Evolutionary conservation across 2,797 vertebrate genomes (phyloP).

Genomic region (Mionectes olivaceus): DNA sequence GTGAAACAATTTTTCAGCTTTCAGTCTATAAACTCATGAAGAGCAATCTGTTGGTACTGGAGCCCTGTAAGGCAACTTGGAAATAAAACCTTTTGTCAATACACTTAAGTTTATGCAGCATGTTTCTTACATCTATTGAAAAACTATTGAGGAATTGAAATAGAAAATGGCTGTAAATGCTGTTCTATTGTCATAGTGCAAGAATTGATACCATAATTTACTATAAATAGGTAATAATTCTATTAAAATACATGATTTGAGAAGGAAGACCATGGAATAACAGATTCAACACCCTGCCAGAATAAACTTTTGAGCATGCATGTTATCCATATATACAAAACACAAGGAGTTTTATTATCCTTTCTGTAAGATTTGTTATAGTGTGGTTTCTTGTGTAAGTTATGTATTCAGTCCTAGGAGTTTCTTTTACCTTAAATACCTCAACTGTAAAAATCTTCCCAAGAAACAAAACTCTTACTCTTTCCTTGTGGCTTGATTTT

Average conservation of each 20-base stretch:
- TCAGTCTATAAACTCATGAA: neutral
- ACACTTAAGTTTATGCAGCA: neutral
- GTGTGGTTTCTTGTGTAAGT: neutral
- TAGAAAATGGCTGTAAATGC: neutral
- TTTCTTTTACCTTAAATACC: slow-evolving; percentile 28
- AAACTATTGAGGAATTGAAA: neutral
- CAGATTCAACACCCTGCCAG: neutral
- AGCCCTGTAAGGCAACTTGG: neutral
- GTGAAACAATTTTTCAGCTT: neutral
- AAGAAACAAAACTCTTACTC: slow-evolving; percentile 30
- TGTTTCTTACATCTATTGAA: neutral
- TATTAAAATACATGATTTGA: neutral
- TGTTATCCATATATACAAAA: neutral
- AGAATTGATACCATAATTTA: neutral
- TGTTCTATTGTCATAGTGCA: neutral
- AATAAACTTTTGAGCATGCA: neutral
- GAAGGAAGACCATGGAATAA: neutral
- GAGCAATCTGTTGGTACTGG: neutral
- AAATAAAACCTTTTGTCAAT: neutral
- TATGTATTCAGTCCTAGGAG: neutral
- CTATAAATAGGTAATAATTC: neutral
- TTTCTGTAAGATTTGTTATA: neutral
- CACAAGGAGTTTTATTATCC: neutral
- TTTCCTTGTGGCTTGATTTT: neutral
- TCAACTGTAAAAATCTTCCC: neutral